Percentiles rank a stretch among this genome's conserved stretches.
These are phyloP conservation scores for Podarcis muralis DNA, from an alignment of 2,113 vertebrate genomes.

Conservation along the genomic window DNA sequence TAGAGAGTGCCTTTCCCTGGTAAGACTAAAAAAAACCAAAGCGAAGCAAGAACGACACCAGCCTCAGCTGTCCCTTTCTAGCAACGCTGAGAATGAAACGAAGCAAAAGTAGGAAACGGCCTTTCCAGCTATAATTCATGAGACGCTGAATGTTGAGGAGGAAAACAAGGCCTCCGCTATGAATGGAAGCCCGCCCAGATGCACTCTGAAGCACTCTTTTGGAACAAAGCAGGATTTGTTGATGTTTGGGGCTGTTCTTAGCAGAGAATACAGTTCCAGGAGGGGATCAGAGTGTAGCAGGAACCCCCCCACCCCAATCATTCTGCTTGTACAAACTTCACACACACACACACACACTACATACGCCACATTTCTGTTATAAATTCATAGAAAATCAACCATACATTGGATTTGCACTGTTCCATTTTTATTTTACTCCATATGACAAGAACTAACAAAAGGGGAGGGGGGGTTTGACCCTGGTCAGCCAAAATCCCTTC, in stretches of 20 bases:
- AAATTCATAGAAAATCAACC: too few species aligned
- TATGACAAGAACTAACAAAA: too few species aligned
- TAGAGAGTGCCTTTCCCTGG: neutral
- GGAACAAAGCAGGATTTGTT: conserved; percentile 3
- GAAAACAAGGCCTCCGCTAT: neutral
- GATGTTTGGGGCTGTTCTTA: neutral
- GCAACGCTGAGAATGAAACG: neutral
- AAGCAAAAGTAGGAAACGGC: neutral
- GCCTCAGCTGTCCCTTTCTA: neutral
- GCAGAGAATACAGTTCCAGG: neutral
- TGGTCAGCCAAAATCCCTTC: too few species aligned
- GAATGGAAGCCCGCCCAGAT: neutral
- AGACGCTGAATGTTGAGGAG: neutral
- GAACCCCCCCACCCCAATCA: too few species aligned
- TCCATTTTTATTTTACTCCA: too few species aligned
- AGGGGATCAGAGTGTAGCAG: too few species aligned
- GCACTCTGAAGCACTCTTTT: neutral
- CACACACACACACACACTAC: too few species aligned
- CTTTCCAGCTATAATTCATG: neutral
- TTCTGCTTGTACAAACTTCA: too few species aligned
- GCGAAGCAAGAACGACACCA: neutral
- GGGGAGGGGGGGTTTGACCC: too few species aligned
- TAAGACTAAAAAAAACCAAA: neutral
- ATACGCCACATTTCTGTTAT: too few species aligned
- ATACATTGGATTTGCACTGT: too few species aligned